phyloP scores from a whole-genome alignment of 2,797 vertebrate species.

The Chaunax sp. region DNA sequence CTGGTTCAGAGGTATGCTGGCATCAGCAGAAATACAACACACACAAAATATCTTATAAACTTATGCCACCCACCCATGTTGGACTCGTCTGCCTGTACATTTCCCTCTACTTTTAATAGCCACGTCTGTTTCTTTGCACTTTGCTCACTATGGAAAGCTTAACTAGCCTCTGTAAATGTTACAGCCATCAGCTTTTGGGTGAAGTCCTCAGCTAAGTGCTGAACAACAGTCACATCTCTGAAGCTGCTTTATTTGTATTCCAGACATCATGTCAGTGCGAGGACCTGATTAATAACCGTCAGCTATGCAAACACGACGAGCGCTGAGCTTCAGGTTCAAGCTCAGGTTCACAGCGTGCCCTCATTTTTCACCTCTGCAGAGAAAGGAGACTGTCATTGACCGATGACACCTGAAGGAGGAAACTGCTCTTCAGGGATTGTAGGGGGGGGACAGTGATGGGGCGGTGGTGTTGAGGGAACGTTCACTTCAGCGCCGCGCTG shows the following conservation, averaged over 20 bases:
- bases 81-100: conserved; percentile 35
- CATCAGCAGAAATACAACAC: conserved; percentile 75
- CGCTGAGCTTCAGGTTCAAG: conserved; percentile 49
- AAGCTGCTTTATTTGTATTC: conserved; percentile 51
- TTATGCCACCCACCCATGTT: conserved; percentile 44
- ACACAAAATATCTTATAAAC: conserved; percentile 55
- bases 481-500: conserved; percentile 60
- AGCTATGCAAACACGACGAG: conserved; percentile 56
- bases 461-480: conserved; percentile 54
- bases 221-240: conserved; percentile 21
- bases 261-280: conserved; percentile 30
- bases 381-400: conserved; percentile 42
- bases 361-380: conserved; percentile 37
- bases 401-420: conserved; percentile 63
- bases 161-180: conserved; percentile 47
- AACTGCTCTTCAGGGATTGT: conserved; percentile 48
- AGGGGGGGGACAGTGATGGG: background rate
- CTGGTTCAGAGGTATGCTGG: conserved; percentile 68
- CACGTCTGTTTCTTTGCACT: conserved; percentile 54
- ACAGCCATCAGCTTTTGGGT: conserved; percentile 28
- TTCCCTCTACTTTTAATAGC: conserved; percentile 41
- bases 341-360: conserved; percentile 47
- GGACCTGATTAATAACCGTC: conserved; percentile 71
- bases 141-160: conserved; percentile 44
- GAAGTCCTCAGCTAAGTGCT: conserved; percentile 19